Percentiles rank a stretch among this genome's conserved stretches.
Evolutionary conservation across 2,113 vertebrate genomes (phyloP).

Genomic region (Marcusenius ussheri): DNA sequence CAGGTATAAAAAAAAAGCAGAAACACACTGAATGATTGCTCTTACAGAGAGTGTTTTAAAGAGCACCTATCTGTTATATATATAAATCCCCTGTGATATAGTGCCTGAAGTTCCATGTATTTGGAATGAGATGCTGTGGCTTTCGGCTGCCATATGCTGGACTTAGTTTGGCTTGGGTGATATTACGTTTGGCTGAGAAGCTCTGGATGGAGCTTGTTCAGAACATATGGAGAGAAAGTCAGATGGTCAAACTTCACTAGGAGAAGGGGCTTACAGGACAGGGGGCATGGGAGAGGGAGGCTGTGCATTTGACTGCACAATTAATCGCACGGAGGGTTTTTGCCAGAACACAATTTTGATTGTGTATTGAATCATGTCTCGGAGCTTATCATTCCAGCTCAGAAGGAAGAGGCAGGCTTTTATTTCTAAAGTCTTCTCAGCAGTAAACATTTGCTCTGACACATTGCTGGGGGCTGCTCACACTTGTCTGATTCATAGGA

Average conservation of each 20-base stretch:
- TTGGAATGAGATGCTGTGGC: background rate
- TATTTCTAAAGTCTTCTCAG: background rate
- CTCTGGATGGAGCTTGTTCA: background rate
- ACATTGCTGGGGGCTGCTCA: background rate
- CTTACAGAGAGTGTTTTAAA: background rate
- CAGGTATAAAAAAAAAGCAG: background rate
- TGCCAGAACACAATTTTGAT: background rate
- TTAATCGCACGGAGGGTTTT: background rate
- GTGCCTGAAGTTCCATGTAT: background rate
- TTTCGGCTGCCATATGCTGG: background rate
- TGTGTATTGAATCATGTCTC: background rate
- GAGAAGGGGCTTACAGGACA: background rate
- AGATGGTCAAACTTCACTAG: background rate
- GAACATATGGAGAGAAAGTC: background rate
- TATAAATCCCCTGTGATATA: background rate
- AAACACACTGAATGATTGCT: background rate
- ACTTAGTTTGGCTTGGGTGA: background rate
- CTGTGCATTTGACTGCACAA: background rate
- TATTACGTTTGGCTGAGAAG: background rate
- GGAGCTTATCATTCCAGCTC: background rate
- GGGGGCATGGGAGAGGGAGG: background rate
- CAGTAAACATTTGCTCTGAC: background rate
- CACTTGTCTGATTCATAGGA: background rate
- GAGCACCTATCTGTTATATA: background rate
- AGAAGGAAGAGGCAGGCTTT: background rate